Evolutionary conservation across 1,140 invertebrate species (phyloP), one percentile per base, ranked within the genome.

Genomic region (Temnothorax curvispinosus): DNA sequence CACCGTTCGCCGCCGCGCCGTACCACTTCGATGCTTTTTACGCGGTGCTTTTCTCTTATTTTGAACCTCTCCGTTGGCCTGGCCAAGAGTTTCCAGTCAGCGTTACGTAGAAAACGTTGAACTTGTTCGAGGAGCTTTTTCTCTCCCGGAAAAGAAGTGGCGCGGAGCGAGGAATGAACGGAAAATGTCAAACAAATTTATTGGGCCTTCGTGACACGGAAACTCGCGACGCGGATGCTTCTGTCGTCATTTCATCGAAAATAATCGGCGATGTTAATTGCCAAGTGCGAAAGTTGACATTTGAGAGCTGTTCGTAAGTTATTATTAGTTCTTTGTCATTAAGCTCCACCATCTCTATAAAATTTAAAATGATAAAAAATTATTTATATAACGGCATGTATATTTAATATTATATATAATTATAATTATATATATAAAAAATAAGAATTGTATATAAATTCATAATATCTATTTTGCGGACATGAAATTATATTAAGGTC

Each of bases 41-140:
- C 87, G 87, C 87, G 85, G 77, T 88, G 91, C 89, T 92, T 91
- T 92, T 90, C 88, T 90, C 86, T 92, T 91, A 92, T 92, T 92
- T 93, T 92, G 47, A 88, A 89, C 84, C 92, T 93, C 82, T 90
- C 74, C 87, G 84, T 87, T 91, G 90, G 87, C 84, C 85, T 86
- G 88, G 91, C 91, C 93, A 90, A 88, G 90, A 93, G 91, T 93
- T 93, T 91, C 87, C 89, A 92, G 91, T 91, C 90, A 84, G 76
- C 77, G 87, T 87, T 77, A 86, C 84, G 88, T 92, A 93, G 91
- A 94, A 93, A 94, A 93, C 91, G 90, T 93, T 91, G 91, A 91
- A 92, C 92, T 92, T 91, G 91, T 91, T 92, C 88, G 82, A 91
- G 38, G 87, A 89, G 82, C 75, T 88, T 89, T 92, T 91, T 81